Base-by-base conservation (phyloP, 2,797 vertebrate genomes). In the Microchirus variegatus region DNA sequence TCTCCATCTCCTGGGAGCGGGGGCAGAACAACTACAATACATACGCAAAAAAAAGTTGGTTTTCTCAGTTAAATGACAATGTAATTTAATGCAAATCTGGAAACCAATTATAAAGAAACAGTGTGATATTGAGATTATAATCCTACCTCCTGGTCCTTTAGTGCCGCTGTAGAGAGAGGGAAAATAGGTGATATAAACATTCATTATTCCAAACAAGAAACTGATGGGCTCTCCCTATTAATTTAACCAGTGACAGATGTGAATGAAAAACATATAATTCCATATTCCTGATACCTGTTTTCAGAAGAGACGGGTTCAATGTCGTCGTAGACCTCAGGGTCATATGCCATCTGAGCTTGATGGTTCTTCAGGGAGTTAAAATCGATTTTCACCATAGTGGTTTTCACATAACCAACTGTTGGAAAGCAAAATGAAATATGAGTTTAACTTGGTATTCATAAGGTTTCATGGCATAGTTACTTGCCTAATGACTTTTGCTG, bases 321-420 rank as follows among this genome's bases (percentile, higher is more conserved):
- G 63, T 99, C 96, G 56, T 99, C 97, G 1, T 98, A 98, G 0
- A 95, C 86, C 14, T 98, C 96, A n/a, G 91, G 94, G 2, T 96
- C 94, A 14, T 69, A 79, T 0, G 82, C 69, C 37, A 38, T 1
- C 9, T 74, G 73, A 50, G 65, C 0, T 37, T 51, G 61, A 7
- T 50, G 41, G 46, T 79, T 92, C 62, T 95, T 96, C 75, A 97
- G 84, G 10, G 86, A 86, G 69, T 96, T 93, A 9, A 96, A 96
- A 78, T 98, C 94, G 17, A 97, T 95, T 64, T 95, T 89, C 63
- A 97, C 95, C 1, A 93, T 85, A 0, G 93, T 92, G 10, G 93
- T 97, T 91, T 97, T 98, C 61, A 98, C 94, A 42, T 98, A 99
- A 37, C 97, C 97, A 75, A 94, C 97, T 99, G 81, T 31, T 82